Percentiles rank a stretch among this genome's conserved stretches.
These are phyloP conservation scores for Drosophila ironensis DNA, from an alignment of 1,140 invertebrate species.

Conservation along the genomic window DNA sequence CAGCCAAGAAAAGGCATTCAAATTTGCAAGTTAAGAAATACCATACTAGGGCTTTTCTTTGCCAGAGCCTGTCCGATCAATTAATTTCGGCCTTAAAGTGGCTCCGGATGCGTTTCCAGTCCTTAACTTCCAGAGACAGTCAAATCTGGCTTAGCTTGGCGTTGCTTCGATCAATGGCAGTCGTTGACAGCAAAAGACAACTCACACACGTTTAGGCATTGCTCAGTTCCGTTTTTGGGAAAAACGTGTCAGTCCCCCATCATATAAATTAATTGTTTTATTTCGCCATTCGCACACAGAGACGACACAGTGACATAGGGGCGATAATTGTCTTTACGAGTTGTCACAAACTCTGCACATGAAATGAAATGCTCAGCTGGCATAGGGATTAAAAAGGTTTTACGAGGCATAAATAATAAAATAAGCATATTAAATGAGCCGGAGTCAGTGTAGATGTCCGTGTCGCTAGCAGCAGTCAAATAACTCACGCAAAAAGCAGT, in stretches of 20 bases:
- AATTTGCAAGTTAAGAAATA: not conserved
- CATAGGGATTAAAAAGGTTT: conserved; percentile 34
- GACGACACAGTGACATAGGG: conserved; percentile 9
- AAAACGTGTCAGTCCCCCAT: conserved; percentile 6
- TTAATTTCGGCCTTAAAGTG: not conserved
- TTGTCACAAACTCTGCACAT: conserved; percentile 35
- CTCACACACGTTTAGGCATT: conserved; percentile 12
- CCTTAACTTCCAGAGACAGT: not conserved
- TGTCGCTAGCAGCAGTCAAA: conserved; percentile 40
- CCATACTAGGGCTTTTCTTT: not conserved
- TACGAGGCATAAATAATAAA: conserved; percentile 53
- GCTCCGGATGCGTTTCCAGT: no score
- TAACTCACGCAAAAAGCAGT: conserved; percentile 27
- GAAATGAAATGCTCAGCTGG: conserved; percentile 29
- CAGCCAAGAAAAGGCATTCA: not conserved
- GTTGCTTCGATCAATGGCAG: not conserved
- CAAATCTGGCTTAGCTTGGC: not conserved
- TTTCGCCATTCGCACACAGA: conserved; percentile 3
- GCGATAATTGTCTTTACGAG: conserved; percentile 46
- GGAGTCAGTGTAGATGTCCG: conserved; percentile 20
- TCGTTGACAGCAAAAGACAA: conserved; percentile 13
- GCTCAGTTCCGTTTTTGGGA: not conserved
- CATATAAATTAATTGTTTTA: conserved; percentile 42
- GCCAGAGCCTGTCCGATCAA: not conserved
- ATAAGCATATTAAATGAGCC: conserved; percentile 40